phyloP scores from a whole-genome alignment of 2,113 vertebrate genomes.

The Tragelaphus buxtoni region DNA sequence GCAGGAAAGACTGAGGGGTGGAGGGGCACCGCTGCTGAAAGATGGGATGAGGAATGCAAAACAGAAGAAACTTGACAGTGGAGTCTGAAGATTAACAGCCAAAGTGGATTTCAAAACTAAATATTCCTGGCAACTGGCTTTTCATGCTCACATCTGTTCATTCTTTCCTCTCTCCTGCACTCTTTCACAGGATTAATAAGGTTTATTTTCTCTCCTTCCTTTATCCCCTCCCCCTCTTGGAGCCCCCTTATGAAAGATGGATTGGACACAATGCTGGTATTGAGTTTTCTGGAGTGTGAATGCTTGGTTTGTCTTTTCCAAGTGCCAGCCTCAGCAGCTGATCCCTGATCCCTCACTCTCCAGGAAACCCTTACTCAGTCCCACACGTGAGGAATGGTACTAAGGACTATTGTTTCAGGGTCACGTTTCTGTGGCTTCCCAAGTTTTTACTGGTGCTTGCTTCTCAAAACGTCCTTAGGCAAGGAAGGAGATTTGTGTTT shows the following conservation, averaged over 20 bases:
- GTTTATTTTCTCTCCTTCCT: constrained; percentile 56
- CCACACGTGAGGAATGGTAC: background rate
- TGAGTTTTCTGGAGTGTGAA: constrained; percentile 81
- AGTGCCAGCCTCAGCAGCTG: constrained; percentile 80
- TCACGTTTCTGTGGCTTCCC: background rate
- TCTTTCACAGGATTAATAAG: constrained; percentile 55
- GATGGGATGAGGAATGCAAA: background rate
- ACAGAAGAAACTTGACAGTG: constrained; percentile 52
- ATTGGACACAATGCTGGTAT: constrained; percentile 81
- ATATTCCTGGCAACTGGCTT: constrained; percentile 59
- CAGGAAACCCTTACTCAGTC: constrained; percentile 60
- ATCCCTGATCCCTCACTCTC: constrained; percentile 77
- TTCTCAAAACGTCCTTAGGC: background rate
- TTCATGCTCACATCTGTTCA: constrained; percentile 6
- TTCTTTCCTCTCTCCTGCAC: constrained; percentile 8
- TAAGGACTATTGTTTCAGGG: background rate
- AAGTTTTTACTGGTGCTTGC: background rate
- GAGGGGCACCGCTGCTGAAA: background rate
- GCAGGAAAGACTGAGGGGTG: background rate
- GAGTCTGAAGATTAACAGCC: constrained; percentile 41
- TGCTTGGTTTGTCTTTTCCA: constrained; percentile 78
- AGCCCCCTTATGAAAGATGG: constrained; percentile 68
- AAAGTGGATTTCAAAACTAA: constrained; percentile 52
- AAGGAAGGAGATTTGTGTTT: background rate
- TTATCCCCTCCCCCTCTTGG: constrained; percentile 52